Evolutionary conservation across 2,797 vertebrate genomes (phyloP).

Genomic region (Cossypha polioptera): DNA sequence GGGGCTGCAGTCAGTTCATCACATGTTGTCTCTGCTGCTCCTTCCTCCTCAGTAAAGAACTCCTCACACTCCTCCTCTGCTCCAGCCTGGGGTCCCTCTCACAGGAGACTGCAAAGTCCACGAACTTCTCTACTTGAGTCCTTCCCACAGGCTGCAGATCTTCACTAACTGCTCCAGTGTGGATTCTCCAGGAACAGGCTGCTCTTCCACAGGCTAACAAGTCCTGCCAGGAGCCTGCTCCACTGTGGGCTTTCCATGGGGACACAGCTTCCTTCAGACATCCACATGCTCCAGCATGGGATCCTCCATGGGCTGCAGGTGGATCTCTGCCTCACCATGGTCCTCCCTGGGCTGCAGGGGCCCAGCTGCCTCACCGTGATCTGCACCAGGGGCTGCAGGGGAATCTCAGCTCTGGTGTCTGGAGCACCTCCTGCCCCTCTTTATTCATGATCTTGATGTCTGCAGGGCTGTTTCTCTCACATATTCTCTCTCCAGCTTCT

Average conservation of each 20-base stretch:
- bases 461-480: not conserved
- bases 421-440: not conserved
- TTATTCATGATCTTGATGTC: not conserved
- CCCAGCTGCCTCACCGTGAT: not conserved
- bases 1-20: not conserved
- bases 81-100: not conserved
- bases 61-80: not conserved
- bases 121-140: fast-evolving
- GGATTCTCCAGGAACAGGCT: not conserved
- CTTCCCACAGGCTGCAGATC: not conserved
- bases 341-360: not conserved
- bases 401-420: not conserved
- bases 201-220: not conserved
- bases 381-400: not conserved
- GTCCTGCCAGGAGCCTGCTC: not conserved
- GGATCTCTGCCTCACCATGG: not conserved
- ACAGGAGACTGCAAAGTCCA: fast-evolving
- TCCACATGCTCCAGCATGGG: not conserved
- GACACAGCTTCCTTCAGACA: not conserved
- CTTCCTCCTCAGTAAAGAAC: not conserved
- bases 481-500: not conserved
- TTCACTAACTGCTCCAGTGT: not conserved
- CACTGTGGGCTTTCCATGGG: not conserved
- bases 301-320: not conserved
- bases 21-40: not conserved